Conservation (phyloP, 2,797 vertebrate genomes). For the Eurystomus glaucurus region DNA sequence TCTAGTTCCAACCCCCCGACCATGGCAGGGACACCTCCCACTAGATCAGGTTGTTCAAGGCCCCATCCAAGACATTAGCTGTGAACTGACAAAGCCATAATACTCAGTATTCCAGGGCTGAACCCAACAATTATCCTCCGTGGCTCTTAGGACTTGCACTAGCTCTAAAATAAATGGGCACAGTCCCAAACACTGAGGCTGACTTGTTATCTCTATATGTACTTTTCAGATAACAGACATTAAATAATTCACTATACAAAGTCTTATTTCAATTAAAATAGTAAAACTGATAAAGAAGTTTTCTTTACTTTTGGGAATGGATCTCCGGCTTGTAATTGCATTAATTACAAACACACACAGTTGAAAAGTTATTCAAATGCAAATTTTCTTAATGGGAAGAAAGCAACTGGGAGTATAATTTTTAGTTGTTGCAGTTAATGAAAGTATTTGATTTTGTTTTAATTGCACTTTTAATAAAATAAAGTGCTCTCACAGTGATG, state of each 20-base stretch:
- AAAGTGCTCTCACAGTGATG: constrained; percentile 69
- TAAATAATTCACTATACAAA: constrained; percentile 75
- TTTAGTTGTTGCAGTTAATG: constrained; percentile 73
- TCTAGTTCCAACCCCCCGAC: too few relatives aligned
- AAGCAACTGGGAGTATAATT: constrained; percentile 66
- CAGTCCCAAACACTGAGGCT: constrained; percentile 28
- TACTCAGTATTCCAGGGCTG: constrained; percentile 21
- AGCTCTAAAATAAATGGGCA: constrained; percentile 56
- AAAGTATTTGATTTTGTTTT: constrained; percentile 78
- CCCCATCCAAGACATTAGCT: too few relatives aligned
- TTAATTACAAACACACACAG: constrained; percentile 74
- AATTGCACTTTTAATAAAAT: constrained; percentile 81
- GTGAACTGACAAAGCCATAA: background rate
- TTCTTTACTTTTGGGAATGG: constrained; percentile 71
- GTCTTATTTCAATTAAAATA: constrained; percentile 72
- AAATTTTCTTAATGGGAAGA: constrained; percentile 76
- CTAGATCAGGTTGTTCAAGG: too few relatives aligned
- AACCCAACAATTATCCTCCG: constrained; percentile 41
- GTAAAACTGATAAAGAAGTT: constrained; percentile 72
- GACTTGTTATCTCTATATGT: constrained; percentile 67
- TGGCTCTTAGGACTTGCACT: constrained; percentile 22
- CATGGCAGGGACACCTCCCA: too few relatives aligned
- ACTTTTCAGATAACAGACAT: constrained; percentile 69
- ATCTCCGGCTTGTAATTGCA: constrained; percentile 76
- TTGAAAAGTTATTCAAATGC: constrained; percentile 77